Base-by-base conservation (phyloP, 2,113 vertebrate genomes). In the Hyperopisus bebe region DNA sequence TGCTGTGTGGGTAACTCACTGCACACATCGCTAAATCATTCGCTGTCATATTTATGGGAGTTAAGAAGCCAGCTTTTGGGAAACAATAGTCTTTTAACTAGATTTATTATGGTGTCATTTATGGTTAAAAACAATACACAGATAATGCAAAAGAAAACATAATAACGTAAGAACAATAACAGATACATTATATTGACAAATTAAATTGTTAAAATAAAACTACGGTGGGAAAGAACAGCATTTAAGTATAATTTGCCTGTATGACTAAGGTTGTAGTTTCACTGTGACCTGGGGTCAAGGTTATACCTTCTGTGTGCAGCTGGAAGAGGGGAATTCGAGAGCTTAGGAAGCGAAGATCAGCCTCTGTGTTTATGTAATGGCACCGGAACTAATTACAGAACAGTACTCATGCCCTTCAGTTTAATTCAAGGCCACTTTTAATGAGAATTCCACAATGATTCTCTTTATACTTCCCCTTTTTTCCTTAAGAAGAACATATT, bases 401-500 rank as follows among this genome's bases (percentile, higher is more conserved):
- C 90, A 53, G 89, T 84, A 70, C 86, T 83, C 9, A 3, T 92
- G 92, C 92, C 92, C 90, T 93, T 90, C 84, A 85, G 82, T 51
- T 39, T 46, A 90, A 1, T 2, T 82, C 90, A 93, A 94, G 94
- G 94, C 95, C 92, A 93, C 55, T 92, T 93, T 95, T 96, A 95
- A 96, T 95, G 93, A 94, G 92, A 92, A 47, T 44, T 80, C 90
- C 91, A 92, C 91, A 91, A 86, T 91, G 91, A 90, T 53, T 91
- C 88, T 88, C 91, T 90, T 94, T 88, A 89, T 92, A 92, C 90
- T 91, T 90, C 58, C 88, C 90, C 84, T 89, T 62, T 89, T 44
- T 94, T 95, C 96, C 95, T 94, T 94, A 86, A 27, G 94, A 93
- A 92, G 93, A 94, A 93, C 91, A 94, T 94, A 96, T 95, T 94